These are phyloP conservation scores for Lepidurus apus DNA, from an alignment of 1,140 invertebrate genomes.

Conservation along the genomic window DNA sequence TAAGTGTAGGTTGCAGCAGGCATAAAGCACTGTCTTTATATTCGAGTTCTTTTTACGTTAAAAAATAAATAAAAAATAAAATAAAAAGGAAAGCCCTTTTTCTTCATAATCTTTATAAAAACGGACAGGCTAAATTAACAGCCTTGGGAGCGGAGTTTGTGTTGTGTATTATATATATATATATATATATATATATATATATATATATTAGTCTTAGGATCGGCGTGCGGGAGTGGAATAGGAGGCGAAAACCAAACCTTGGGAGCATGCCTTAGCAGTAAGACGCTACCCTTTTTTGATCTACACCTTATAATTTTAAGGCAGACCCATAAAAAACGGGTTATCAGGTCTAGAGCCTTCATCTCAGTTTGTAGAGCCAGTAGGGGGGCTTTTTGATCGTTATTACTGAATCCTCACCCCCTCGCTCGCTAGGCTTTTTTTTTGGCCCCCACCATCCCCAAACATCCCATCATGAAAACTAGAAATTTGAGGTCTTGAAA, in stretches of 20 bases:
- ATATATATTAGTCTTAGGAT: not conserved
- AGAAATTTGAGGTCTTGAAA: not conserved
- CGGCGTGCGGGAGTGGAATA: not conserved
- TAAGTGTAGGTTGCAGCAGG: not conserved
- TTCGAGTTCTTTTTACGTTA: constrained; percentile 25
- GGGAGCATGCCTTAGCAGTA: not conserved
- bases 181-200: no score
- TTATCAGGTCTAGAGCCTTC: constrained; percentile 18
- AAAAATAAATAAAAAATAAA: constrained; percentile 26
- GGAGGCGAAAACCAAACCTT: not conserved
- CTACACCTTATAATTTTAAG: constrained; percentile 12
- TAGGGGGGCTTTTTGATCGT: constrained; percentile 21
- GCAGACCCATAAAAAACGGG: constrained; percentile 7
- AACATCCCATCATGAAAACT: constrained; percentile 15
- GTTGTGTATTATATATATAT: no score
- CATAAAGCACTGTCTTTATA: not conserved
- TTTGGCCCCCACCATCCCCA: not conserved
- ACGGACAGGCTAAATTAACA: constrained; percentile 7
- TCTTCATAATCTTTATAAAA: constrained; percentile 26
- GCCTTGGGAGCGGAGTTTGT: not conserved
- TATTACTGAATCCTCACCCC: constrained; percentile 10
- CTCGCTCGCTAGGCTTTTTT: not conserved
- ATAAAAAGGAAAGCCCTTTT: not conserved
- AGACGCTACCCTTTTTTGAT: constrained; percentile 9
- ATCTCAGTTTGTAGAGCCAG: constrained; percentile 18